Evolutionary conservation across 1,140 invertebrate species (phyloP), one percentile per base, ranked within the genome.

Genomic region (Zaprionus capensis): DNA sequence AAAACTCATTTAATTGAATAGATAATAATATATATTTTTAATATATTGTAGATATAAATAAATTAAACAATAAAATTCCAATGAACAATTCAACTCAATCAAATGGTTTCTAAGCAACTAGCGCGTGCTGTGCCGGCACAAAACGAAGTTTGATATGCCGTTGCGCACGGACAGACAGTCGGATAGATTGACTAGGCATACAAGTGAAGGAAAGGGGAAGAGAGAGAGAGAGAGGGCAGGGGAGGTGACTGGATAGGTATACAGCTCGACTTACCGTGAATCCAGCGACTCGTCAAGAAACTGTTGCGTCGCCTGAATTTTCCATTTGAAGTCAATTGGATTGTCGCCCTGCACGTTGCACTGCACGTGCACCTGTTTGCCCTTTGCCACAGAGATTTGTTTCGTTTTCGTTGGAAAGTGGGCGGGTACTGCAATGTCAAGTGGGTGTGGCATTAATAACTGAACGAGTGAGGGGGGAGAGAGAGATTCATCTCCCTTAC

Each of bases 341-440:
- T 96, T 96, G 91, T 99, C 98, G 5, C 98, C 98, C 34, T 96
- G 95, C 0, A 97, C 97, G 58, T 97, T 96, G 92, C 98, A 98
- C 69, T 97, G 96, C 41, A 99, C 93, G 93, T 95, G 96, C 58
- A 95, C 96, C 92, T 95, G 96, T 92, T 95, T 96, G 70, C 94
- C 97, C 51, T 96, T 95, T 17, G 95, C 95, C 58, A 96, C 95
- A 71, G 96, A 95, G 36, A 96, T 94, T 90, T 96, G 96, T 81
- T 96, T 96, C 53, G 94, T 95, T 94, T 97, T 95, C 93, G 96
- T 95, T 83, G 96, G 94, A 88, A 98, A 98, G 84, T 97, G 95
- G 2, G 97, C 97, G 11, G 97, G 97, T 2, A 97, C 97, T 98
- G 58, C 4, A 36, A 34, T 34, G 9, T 9, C 31, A 11, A 36